Evolutionary conservation across 2,113 vertebrate genomes (phyloP).

Genomic region (Hiodon tergisus): DNA sequence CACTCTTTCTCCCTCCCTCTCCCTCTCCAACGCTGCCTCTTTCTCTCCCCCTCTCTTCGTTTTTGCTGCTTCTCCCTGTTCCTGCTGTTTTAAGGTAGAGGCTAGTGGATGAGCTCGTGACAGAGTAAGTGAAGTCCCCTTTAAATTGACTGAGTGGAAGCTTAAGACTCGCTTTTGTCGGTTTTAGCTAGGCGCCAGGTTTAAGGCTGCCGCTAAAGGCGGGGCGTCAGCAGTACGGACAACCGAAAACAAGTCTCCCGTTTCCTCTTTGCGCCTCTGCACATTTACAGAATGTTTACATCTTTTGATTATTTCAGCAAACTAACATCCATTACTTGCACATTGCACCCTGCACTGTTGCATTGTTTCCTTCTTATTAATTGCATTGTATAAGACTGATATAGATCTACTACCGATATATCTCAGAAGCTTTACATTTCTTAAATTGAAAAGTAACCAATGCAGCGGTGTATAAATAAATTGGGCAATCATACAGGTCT

Average conservation of each 20-base stretch:
- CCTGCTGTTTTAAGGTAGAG: conserved; percentile 92
- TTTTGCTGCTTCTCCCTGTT: conserved; percentile 80
- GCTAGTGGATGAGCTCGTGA: conserved; percentile 87
- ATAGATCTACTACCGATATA: no score
- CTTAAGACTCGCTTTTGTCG: conserved; percentile 96
- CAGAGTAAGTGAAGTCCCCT: conserved; percentile 95
- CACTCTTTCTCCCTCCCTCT: conserved; percentile 42
- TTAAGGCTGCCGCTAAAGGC: conserved; percentile 98
- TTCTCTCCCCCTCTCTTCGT: conserved; percentile 32
- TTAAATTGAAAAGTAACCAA: no score
- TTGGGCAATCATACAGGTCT: no score
- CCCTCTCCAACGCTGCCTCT: background rate
- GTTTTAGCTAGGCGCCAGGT: conserved; percentile 99
- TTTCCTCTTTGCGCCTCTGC: conserved; percentile 73
- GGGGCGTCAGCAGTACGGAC: conserved; percentile 85
- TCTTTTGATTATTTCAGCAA: conserved; percentile 16
- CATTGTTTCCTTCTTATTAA: no score
- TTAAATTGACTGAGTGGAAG: conserved; percentile 99
- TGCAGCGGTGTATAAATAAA: no score
- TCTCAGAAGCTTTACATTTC: no score
- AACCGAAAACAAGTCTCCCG: conserved; percentile 86
- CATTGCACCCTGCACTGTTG: no score
- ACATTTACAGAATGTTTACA: conserved; percentile 78
- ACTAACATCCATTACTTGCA: no score
- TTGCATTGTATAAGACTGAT: no score